Conservation (phyloP, 1,140 invertebrate species). For the Spodoptera frugiperda region DNA sequence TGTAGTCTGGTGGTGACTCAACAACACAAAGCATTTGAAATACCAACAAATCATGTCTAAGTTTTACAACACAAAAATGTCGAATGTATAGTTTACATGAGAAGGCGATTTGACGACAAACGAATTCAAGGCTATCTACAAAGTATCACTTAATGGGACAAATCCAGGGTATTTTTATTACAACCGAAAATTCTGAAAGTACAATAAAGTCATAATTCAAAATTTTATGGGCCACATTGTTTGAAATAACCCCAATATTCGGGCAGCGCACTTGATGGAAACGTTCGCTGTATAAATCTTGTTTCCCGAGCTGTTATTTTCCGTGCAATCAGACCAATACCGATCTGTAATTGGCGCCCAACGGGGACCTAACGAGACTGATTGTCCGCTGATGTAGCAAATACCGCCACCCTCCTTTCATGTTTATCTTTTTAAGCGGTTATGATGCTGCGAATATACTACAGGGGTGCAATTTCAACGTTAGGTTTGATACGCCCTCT, state of each 20-base stretch:
- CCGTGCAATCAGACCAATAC: slow-evolving; percentile 67
- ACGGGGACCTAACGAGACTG: slow-evolving; percentile 68
- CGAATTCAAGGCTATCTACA: neutral
- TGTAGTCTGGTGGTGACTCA: slow-evolving; percentile 25
- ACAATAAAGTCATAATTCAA: neutral
- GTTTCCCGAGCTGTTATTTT: slow-evolving; percentile 63
- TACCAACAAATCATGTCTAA: slow-evolving; percentile 4
- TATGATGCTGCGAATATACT: slow-evolving; percentile 21
- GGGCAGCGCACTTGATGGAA: slow-evolving; percentile 50
- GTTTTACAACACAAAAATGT: neutral
- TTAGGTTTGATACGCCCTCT: neutral
- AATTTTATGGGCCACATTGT: slow-evolving; percentile 11
- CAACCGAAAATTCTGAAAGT: neutral
- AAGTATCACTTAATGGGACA: neutral
- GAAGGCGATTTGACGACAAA: too few species aligned
- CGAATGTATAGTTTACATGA: too few species aligned
- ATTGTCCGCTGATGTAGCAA: slow-evolving; percentile 65
- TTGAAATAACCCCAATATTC: slow-evolving; percentile 25
- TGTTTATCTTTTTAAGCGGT: slow-evolving; percentile 48
- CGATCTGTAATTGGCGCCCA: slow-evolving; percentile 67
- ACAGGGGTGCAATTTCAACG: neutral
- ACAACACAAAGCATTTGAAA: neutral
- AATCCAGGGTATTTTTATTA: neutral
- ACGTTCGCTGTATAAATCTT: slow-evolving; percentile 51
- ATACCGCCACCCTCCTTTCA: slow-evolving; percentile 39